Evolutionary conservation across 1,140 invertebrate species (phyloP), one percentile per base, ranked within the genome.

Genomic region (Scaptomyza graminum): DNA sequence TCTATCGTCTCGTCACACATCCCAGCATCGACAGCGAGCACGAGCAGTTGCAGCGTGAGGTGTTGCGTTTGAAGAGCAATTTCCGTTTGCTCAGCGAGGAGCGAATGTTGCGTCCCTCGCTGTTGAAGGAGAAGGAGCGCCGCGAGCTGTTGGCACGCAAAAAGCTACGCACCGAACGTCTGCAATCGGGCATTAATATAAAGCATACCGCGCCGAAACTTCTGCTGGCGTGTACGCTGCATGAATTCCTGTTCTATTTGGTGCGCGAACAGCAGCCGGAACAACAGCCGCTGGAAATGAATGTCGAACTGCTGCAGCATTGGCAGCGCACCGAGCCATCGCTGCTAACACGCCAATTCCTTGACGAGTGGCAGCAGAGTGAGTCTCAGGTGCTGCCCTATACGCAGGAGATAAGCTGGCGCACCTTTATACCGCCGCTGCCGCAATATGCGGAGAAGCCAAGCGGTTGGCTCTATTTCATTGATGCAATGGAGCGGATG

Each of bases 381-480:
- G 92, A 94, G 63, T 90, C 94, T 28, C 15, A 47, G 0, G 57
- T 78, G 0, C 15, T 52, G 22, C 87, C 93, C 6, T 95, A 94
- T 54, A 90, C 77, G 9, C 90, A 92, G 1, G 92, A 94, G 71
- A 89, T 95, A 3, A 92, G 91, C 70, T 96, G 95, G 95, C 95
- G 94, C 91, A 96, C 95, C 90, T 97, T 97, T 81, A 91, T 97
- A 9, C 94, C 95, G 2, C 94, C 95, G 1, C 79, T 97, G 41
- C 95, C 94, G 1, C 80, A 90, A 46, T 94, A 96, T 79, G 85
- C 78, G 41, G 93, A 93, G 41, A 96, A 94, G 91, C 92, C 93
- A 1, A 39, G 90, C n/a, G 96, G 96, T 15, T 97, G 96, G 96
- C 93, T 94, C n/a, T 92, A 96, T 46, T 93, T 97, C 72, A 94